phyloP scores from a whole-genome alignment of 35 echinoderm and acorn worm species.

The Diadema setosum region DNA sequence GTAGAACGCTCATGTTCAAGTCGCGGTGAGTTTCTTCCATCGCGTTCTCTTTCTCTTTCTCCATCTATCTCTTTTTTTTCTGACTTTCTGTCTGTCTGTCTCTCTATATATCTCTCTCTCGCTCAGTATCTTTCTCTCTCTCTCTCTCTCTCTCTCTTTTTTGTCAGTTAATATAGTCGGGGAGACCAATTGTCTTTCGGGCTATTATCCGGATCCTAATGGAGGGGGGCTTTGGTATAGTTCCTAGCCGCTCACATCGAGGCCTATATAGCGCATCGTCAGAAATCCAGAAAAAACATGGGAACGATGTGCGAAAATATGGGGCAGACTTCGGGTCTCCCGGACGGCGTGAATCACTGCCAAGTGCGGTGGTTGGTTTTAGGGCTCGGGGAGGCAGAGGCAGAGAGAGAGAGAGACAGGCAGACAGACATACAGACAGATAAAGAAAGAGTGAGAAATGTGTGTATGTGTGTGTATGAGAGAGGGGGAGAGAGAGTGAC shows the following conservation, averaged over 20 bases:
- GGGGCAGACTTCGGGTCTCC: not conserved
- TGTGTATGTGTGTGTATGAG: too few relatives aligned
- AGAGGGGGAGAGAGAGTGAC: too few relatives aligned
- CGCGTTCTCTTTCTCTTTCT: not conserved
- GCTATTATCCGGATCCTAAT: constrained; percentile 11
- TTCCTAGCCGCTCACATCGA: too few relatives aligned
- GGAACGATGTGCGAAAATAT: not conserved
- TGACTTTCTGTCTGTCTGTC: not conserved
- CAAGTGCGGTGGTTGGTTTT: too few relatives aligned
- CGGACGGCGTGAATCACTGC: not conserved
- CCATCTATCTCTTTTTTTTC: not conserved
- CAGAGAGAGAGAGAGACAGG: too few relatives aligned
- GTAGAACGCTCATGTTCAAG: not conserved
- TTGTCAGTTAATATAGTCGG: not conserved
- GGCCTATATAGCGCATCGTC: too few relatives aligned
- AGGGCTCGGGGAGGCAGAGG: too few relatives aligned
- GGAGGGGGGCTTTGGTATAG: too few relatives aligned
- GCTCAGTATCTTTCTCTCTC: not conserved
- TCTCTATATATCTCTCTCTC: not conserved
- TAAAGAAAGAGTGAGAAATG: too few relatives aligned
- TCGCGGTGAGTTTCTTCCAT: not conserved
- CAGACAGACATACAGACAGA: too few relatives aligned
- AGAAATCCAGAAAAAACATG: too few relatives aligned
- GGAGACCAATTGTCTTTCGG: constrained; percentile 19
- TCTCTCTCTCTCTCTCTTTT: not conserved